Percentiles rank a stretch among this genome's conserved stretches.
These are phyloP conservation scores for Melanostoma mellinum DNA, from an alignment of 2,888 invertebrate genomes.

Conservation along the genomic window DNA sequence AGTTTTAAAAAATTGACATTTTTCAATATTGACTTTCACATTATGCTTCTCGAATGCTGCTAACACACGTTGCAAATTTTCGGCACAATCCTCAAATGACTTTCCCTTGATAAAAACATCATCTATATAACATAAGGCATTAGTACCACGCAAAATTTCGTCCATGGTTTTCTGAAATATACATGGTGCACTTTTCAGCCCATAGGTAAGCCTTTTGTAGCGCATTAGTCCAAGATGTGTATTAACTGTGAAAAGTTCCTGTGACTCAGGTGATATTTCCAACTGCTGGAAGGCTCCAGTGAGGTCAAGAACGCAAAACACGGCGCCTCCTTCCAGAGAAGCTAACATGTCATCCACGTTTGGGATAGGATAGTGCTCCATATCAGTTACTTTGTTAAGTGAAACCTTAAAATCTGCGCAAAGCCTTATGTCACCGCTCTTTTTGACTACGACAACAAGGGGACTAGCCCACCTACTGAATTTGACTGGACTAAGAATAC, in stretches of 20 bases:
- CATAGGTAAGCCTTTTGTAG: constrained; percentile 27
- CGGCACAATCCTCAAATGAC: constrained; percentile 4
- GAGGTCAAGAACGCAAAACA: constrained; percentile 39
- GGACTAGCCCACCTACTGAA: constrained; percentile 62
- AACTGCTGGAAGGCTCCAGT: constrained; percentile 41
- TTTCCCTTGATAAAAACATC: constrained; percentile 44
- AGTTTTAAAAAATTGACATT: constrained; percentile 14
- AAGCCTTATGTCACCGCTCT: constrained; percentile 54
- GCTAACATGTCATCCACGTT: constrained; percentile 53
- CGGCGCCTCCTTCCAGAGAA: constrained; percentile 9
- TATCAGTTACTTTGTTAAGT: too few relatives aligned
- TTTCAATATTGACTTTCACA: constrained; percentile 26
- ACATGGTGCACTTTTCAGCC: constrained; percentile 18
- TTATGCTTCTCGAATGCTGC: constrained; percentile 19
- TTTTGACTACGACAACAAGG: constrained; percentile 46
- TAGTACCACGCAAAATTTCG: constrained; percentile 13
- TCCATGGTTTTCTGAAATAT: constrained; percentile 40
- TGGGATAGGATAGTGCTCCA: constrained; percentile 60
- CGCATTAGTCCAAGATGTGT: constrained; percentile 27
- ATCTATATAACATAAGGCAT: constrained; percentile 36
- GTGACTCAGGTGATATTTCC: constrained; percentile 27
- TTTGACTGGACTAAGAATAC: constrained; percentile 60
- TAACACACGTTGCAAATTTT: constrained; percentile 5
- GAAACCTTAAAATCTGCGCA: too few relatives aligned
- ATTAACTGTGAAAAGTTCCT: constrained; percentile 40